A percentile compares a stretch with the other conserved stretches of the same genome.
phyloP scores from a whole-genome alignment of 2,797 vertebrate species.

The Distichodus sexfasciatus region DNA sequence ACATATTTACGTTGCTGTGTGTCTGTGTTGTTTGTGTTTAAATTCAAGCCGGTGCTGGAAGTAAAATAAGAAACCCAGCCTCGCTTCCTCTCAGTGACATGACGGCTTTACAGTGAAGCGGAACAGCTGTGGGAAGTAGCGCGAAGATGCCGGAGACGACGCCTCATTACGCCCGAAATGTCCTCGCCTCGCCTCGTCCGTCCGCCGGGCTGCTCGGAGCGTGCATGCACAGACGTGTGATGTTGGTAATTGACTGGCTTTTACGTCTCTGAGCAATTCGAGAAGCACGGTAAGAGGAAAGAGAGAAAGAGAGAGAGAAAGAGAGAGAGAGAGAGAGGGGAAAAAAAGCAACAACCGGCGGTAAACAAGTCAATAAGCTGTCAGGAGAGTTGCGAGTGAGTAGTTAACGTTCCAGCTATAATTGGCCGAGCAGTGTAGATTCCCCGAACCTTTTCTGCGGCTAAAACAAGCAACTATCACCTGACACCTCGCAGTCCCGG shows the following conservation, averaged over 20 bases:
- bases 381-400: constrained; percentile 41
- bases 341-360: constrained; percentile 44
- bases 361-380: constrained; percentile 57
- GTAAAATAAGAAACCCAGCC: background rate
- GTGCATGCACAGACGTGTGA: constrained; percentile 28
- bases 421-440: too few relatives aligned
- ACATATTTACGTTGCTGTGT: too few relatives aligned
- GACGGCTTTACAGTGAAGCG: constrained; percentile 16
- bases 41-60: background rate
- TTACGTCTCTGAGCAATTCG: constrained; percentile 42
- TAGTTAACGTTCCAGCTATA: constrained; percentile 40
- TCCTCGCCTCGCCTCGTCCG: constrained; percentile 33
- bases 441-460: too few relatives aligned
- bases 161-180: constrained; percentile 49
- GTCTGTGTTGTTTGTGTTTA: too few relatives aligned
- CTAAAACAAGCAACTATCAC: too few relatives aligned
- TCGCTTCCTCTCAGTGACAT: background rate
- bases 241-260: constrained; percentile 52
- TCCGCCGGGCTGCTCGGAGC: background rate
- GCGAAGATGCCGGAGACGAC: too few relatives aligned
- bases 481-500: too few relatives aligned
- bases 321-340: too few relatives aligned
- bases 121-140: constrained; percentile 15
- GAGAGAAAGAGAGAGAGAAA: too few relatives aligned
- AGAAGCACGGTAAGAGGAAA: constrained; percentile 46